Evolutionary conservation across 2,888 invertebrate species (phyloP).

Genomic region (Pammene aurita): DNA sequence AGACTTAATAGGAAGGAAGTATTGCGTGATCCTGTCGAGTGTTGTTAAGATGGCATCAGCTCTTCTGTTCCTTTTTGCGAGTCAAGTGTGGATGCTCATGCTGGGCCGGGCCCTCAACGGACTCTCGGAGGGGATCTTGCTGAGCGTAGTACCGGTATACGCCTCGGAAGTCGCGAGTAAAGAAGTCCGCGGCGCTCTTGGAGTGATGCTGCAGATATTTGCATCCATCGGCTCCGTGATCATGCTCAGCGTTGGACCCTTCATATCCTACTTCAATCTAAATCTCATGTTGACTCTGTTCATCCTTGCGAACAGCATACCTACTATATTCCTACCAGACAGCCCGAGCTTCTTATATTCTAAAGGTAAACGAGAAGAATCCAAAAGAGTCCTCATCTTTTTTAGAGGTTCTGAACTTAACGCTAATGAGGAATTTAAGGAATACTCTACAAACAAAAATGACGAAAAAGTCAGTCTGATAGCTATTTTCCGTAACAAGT

Average conservation of each 20-base stretch:
- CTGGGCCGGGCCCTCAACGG: slow-evolving; percentile 52
- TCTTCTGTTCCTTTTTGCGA: slow-evolving; percentile 53
- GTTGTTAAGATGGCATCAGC: slow-evolving; percentile 39
- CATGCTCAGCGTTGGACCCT: slow-evolving; percentile 68
- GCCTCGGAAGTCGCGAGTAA: slow-evolving; percentile 65
- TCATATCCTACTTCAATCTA: slow-evolving; percentile 56
- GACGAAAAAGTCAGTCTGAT: slow-evolving; percentile 43
- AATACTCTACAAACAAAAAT: slow-evolving; percentile 39
- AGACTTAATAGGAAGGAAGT: slow-evolving; percentile 49
- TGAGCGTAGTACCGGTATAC: slow-evolving; percentile 58
- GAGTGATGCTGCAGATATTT: slow-evolving; percentile 65
- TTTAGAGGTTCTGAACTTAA: slow-evolving; percentile 38
- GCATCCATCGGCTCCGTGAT: slow-evolving; percentile 62
- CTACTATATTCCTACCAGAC: slow-evolving; percentile 65
- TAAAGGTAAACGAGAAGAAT: slow-evolving; percentile 54
- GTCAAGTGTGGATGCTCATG: slow-evolving; percentile 58
- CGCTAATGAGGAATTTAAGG: slow-evolving; percentile 42
- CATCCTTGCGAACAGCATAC: slow-evolving; percentile 52
- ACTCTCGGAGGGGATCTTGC: slow-evolving; percentile 50
- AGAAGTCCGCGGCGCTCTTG: slow-evolving; percentile 66
- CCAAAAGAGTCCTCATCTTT: slow-evolving; percentile 36
- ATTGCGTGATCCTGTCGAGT: slow-evolving; percentile 48
- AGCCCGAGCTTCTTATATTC: slow-evolving; percentile 66
- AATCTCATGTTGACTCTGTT: slow-evolving; percentile 53
- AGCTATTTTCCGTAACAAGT: slow-evolving; percentile 49